Evolutionary conservation across 2,888 invertebrate species (phyloP).

Genomic region (Oeneis ivallda): DNA sequence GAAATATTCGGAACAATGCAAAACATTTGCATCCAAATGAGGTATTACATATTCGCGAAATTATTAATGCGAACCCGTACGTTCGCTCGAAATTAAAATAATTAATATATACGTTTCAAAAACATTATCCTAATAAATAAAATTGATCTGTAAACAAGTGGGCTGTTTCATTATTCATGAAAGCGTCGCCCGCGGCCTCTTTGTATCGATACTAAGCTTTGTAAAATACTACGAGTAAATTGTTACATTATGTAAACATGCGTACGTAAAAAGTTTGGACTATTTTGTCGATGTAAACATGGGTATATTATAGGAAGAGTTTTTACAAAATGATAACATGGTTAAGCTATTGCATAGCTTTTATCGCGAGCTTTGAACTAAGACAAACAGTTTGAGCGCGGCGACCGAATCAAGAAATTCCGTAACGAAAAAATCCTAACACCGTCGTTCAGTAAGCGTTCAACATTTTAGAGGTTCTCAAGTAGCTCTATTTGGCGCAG

Average conservation of each 20-base stretch:
- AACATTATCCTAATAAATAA: slow-evolving; percentile 23
- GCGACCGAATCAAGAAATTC: too few species aligned
- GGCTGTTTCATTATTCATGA: slow-evolving; percentile 23
- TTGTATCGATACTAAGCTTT: slow-evolving; percentile 4
- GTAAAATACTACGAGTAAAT: slow-evolving; percentile 1
- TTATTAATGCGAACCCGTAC: slow-evolving; percentile 14
- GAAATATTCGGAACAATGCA: slow-evolving; percentile 5
- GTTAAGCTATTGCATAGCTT: too few species aligned
- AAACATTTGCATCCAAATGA: slow-evolving; percentile 14
- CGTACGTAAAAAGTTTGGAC: not conserved
- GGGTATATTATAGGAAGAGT: too few species aligned
- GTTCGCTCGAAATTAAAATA: slow-evolving; percentile 16
- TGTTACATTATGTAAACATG: slow-evolving; percentile 2
- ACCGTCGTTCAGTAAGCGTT: too few species aligned
- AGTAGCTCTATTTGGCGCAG: too few species aligned
- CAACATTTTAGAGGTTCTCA: too few species aligned
- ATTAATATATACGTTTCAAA: slow-evolving; percentile 21
- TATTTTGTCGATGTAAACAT: not conserved
- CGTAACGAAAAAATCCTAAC: too few species aligned
- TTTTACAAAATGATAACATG: too few species aligned
- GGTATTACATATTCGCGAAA: slow-evolving; percentile 13
- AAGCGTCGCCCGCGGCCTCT: slow-evolving; percentile 9
- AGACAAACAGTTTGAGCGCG: too few species aligned
- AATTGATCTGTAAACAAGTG: slow-evolving; percentile 27
- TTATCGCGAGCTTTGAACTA: too few species aligned